Evolutionary conservation across 2,113 vertebrate species (phyloP), one percentile per base, ranked within the genome.

Genomic region (Triplophysa siluroides): DNA sequence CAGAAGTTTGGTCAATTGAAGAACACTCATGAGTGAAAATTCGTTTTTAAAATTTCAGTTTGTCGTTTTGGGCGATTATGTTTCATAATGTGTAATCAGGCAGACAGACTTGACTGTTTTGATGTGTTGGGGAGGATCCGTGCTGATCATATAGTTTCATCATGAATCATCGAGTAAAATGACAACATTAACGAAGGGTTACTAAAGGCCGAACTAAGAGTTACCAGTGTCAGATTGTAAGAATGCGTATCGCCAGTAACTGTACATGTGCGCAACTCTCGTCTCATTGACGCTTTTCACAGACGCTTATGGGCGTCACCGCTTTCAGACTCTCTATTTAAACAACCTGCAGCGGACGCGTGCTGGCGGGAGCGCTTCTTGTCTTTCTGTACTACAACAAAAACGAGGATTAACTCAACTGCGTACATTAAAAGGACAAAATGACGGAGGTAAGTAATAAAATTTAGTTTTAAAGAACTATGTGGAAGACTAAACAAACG

Each of bases 301-400:
- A 43, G 33, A 1, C 54, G 14, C 18, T 63, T 4, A 63, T 50
- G 73, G 73, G 73, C 73, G 73, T 63, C 21, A 50, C 73, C 73
- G 8, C 73, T 76, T 63, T 76, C 73, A 63, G 41, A 23, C 12
- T 18, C 41, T 47, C 73, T 50, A 76, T 62, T 76, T 76, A 76
- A 76, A 63, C 56, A 76, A 63, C 73, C 73, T 63, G 41, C 41
- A 47, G 58, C 41, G 24, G 58, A 63, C 12, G 21, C 23, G 54
- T 10, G 38, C 21, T 18, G 13, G 13, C 72, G 38, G 18, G n/a
- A 58, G 33, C 19, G 6, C 26, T 54, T 58, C 72, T 47, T 26
- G 21, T 72, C 78, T 70, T 72, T 85, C 81, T 67, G 58, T 14
- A 62, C 12, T 10, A 60, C 8, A 75, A 47, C 52, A 19, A 73